Evolutionary conservation across 2,888 invertebrate species (phyloP), one percentile per base, ranked within the genome.

Genomic region (Arge pagana): DNA sequence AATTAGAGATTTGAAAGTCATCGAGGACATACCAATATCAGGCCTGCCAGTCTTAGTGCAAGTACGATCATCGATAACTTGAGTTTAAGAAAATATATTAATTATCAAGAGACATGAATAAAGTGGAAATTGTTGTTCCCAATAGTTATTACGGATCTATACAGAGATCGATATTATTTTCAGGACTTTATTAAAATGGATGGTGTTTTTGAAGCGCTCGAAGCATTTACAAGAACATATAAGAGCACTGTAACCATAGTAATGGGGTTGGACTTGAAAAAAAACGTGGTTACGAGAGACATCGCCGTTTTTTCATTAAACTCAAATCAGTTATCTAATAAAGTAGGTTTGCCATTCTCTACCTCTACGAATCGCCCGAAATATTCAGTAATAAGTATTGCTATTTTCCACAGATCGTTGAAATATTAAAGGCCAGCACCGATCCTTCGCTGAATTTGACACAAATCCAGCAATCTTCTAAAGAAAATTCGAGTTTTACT

Each of bases 1-100:
- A 8, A 80, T 82, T 50, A 90, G 88, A 71, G 94, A 94, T 68
- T 76, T 87, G 42, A 94, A 94, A 79, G 66, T 86, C 1, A 70
- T 87, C 1, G 79, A 81, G 24, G 71, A 65, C 72, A 75, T 86
- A 13, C 82, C 82, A 1, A 71, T 86, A 50, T 79, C 82, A 1
- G 84, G 83, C 0, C 72, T 90, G 11, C 87, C 89, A 0, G 80
- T 87, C 67, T 72, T 86, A 1, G 83, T 86, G 3, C 78, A 84
- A 80, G 86, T 86, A 67, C 60, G 72, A 62, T 71, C 73, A 6
- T 62, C 77, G 42, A 52, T 65, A 1, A 71, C n/a, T n/a, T n/a
- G n/a, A n/a, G n/a, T n/a, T n/a, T n/a, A n/a, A n/a, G 69, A 2
- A 61, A 70, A 5, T 65, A 73, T 43, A 50, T 39, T 18, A 8